These are phyloP conservation scores for Oreamnos americanus DNA, from an alignment of 2,113 vertebrate genomes.

Conservation along the genomic window DNA sequence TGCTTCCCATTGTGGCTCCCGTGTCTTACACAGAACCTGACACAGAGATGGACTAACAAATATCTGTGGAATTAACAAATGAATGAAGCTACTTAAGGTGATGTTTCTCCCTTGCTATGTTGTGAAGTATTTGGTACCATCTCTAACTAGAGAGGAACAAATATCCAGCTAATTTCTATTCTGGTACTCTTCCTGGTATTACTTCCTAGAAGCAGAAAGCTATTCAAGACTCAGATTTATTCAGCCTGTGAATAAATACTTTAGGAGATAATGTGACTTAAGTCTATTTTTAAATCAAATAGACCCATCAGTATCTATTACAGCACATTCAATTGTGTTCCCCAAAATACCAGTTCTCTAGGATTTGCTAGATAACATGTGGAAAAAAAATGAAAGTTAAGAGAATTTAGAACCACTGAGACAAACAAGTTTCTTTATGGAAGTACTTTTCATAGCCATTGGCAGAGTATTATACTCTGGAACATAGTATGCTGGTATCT, in stretches of 20 bases:
- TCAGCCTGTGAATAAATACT: background rate
- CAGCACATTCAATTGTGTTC: background rate
- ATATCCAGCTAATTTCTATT: background rate
- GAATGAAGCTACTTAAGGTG: background rate
- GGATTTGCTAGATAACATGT: background rate
- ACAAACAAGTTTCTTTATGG: background rate
- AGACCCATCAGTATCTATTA: background rate
- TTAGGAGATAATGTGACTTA: background rate
- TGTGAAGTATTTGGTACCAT: background rate
- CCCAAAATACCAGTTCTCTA: background rate
- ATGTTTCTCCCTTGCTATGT: background rate
- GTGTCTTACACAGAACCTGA: background rate
- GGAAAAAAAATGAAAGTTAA: background rate
- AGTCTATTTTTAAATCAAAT: background rate
- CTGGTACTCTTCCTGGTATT: background rate
- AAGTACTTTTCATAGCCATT: background rate
- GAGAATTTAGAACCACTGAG: background rate
- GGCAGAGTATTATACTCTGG: background rate
- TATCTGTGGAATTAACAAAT: background rate
- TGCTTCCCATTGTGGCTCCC: background rate
- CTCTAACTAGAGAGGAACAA: background rate
- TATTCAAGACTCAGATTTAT: background rate
- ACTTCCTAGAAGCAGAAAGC: background rate
- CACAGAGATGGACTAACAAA: background rate
- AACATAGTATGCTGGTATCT: background rate